Base-by-base conservation (phyloP, 2,888 invertebrate genomes). In the Mythimna vitellina region DNA sequence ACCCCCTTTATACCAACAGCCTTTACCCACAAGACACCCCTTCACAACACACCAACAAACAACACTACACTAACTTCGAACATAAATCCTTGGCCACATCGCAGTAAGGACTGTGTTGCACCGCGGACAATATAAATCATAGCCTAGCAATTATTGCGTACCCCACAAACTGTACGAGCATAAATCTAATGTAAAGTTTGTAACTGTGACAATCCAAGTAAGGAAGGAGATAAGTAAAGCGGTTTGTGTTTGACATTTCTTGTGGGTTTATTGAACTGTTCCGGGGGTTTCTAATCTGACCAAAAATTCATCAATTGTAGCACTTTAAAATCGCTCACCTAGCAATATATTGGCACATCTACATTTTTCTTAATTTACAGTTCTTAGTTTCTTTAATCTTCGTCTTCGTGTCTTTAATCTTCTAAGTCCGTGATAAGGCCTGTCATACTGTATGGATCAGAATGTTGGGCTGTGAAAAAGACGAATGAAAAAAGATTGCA, bases 101-200 rank as follows among this genome's bases (percentile, higher is more conserved):
- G 64, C 80, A 72, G 86, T 83, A 84, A 83, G 77, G 78, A 80
- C 73, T 42, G 76, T 61, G 86, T 73, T 85, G 82, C 78, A 84
- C 86, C 68, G 72, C 76, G 70, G 64, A 56, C 65, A 62, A 32
- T 35, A 77, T 85, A 84, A 87, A 87, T 86, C 87, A 87, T 78
- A 72, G 77, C 65, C 29, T 70, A 70, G 81, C 81, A 81, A 85
- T 87, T 87, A 85, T 81, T 78, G 73, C 73, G 58, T 69, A 63
- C 62, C 35, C 73, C 65, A 65, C 73, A 68, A 77, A 74, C 75
- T 68, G 73, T 69, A 72, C 10, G 68, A 63, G 68, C 75, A 82
- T 86, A 82, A 85, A 86, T 87, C 75, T 80, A 56, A 60, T 64
- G 74, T 62, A 73, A 78, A 81, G 73, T 83, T 85, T 77, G 49